Percentiles rank a stretch among this genome's conserved stretches.
These are phyloP conservation scores for Nyctibius bracteatus DNA, from an alignment of 2,113 vertebrate genomes.

Conservation along the genomic window DNA sequence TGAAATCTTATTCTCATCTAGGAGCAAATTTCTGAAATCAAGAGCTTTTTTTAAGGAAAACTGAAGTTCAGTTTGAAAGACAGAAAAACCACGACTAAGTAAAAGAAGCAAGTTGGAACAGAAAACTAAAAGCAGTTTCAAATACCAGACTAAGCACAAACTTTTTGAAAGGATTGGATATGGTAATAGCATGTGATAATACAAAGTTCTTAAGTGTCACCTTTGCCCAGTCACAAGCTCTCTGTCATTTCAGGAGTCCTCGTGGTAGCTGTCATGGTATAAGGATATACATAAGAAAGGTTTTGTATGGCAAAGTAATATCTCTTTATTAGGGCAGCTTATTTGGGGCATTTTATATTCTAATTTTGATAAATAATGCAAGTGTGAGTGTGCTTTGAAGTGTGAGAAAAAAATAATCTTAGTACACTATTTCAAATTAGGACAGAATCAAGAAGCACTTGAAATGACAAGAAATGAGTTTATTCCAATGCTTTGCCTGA, in stretches of 20 bases:
- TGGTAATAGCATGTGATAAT: background rate
- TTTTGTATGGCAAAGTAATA: background rate
- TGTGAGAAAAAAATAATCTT: background rate
- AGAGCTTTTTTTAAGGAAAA: background rate
- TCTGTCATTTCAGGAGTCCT: background rate
- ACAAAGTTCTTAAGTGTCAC: background rate
- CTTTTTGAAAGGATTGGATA: background rate
- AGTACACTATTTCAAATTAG: background rate
- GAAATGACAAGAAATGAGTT: background rate
- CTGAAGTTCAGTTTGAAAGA: background rate
- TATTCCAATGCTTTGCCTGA: background rate
- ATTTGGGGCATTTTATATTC: background rate
- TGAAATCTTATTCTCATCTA: background rate
- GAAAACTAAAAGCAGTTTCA: background rate
- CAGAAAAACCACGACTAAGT: background rate
- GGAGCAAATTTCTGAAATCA: conserved; percentile 20
- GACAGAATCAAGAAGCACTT: background rate
- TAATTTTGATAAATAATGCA: background rate
- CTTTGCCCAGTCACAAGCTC: background rate
- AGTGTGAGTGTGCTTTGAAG: background rate
- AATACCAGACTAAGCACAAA: background rate
- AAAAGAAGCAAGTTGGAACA: background rate
- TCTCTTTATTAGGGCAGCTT: background rate
- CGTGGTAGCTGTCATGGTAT: background rate
- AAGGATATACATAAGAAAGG: background rate